Base-by-base conservation (phyloP, 37 sponge, comb jelly and placozoan species). In the Petrosia ficiformis region DNA sequence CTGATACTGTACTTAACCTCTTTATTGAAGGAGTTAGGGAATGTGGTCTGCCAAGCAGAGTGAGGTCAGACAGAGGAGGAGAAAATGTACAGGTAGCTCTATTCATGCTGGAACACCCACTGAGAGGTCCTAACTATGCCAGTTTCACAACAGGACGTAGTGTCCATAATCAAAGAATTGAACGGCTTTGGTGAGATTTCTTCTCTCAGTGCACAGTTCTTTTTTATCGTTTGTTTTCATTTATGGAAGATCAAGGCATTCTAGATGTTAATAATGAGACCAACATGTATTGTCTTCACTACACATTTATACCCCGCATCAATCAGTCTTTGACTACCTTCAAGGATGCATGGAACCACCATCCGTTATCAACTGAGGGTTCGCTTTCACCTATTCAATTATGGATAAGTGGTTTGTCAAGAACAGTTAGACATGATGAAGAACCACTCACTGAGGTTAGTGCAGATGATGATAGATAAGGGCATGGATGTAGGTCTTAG, bases 351-450 rank as follows among this genome's bases (percentile, higher is more conserved):
- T 54, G 57, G 57, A 54, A 54, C 57, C 57, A 54, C 19, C 57
- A 54, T 54, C 57, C 57, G 21, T 21, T 54, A 21, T 54, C 57
- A 24, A 54, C 57, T 54, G 21, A 54, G 19, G 21, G 21, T 21
- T 54, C 21, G 21, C 21, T 21, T 54, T 21, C 57, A 24, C n/a
- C n/a, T n/a, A 32, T 74, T 28, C 63, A 74, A 26, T 42, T 74
- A 19, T 74, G 75, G 75, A 74, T 74, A 10, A 10, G 29, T 59
- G 63, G 75, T 4, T 30, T 74, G 10, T 71, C 72, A 26, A 54
- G 54, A 16, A 54, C 57, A 16, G 21, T 21, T 22, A 22, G 16
- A 54, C 57, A 54, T 16, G 21, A 22, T n/a, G n/a, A n/a, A 21
- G 57, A 54, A 54, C 21, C 57, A 54, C 21, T 54, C 16, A 54